These are phyloP conservation scores for Habroteleia sp. DNA, from an alignment of 2,888 invertebrate species.

Conservation along the genomic window DNA sequence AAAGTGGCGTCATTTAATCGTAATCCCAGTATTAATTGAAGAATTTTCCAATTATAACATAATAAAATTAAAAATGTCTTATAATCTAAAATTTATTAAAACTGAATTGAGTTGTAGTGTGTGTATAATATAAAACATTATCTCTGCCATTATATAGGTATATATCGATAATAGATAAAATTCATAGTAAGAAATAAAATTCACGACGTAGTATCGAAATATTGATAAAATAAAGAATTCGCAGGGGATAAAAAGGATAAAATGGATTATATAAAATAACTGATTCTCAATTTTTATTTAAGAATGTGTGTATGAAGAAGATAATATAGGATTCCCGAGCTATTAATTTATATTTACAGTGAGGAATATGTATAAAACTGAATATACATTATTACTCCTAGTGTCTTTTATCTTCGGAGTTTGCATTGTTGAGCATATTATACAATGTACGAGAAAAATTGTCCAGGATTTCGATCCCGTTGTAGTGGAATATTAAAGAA, in stretches of 20 bases:
- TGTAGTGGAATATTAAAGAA: constrained; percentile 36
- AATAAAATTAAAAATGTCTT: too few relatives aligned
- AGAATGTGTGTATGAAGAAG: constrained; percentile 7
- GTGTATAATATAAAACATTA: not conserved
- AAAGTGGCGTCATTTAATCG: too few relatives aligned
- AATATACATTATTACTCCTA: constrained; percentile 24
- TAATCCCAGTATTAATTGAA: too few relatives aligned
- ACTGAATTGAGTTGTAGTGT: too few relatives aligned
- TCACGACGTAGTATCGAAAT: constrained; percentile 9
- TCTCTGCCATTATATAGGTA: not conserved
- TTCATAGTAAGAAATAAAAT: constrained; percentile 17
- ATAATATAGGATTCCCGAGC: not conserved
- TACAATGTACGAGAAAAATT: constrained; percentile 41
- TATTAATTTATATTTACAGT: constrained; percentile 34
- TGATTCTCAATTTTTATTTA: constrained; percentile 20
- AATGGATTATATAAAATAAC: constrained; percentile 13
- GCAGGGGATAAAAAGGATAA: constrained; percentile 2
- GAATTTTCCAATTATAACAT: too few relatives aligned
- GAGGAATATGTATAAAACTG: constrained; percentile 22
- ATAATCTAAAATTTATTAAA: too few relatives aligned
- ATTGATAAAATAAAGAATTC: constrained; percentile 27
- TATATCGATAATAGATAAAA: constrained; percentile 29
- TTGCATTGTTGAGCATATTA: constrained; percentile 41
- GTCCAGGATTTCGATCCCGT: constrained; percentile 12
- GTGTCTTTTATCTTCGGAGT: constrained; percentile 28